phyloP scores from a whole-genome alignment of 2,113 vertebrate species.

The Arvicanthis niloticus region DNA sequence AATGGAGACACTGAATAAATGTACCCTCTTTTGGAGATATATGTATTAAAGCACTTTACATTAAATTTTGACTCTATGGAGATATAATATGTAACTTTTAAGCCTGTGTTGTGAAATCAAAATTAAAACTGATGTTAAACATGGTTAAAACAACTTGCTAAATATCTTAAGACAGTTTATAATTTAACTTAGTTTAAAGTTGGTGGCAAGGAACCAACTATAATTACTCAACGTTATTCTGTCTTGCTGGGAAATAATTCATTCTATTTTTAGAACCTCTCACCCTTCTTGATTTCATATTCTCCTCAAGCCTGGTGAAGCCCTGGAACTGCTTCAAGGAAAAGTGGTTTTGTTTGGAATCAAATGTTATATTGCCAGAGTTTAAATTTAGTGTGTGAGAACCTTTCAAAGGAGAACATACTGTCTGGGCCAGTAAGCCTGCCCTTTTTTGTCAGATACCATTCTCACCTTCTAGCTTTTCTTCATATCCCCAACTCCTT shows the following conservation, averaged over 20 bases:
- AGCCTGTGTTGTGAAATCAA: not conserved
- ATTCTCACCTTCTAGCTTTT: slow-evolving; percentile 70
- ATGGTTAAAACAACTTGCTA: slow-evolving; percentile 34
- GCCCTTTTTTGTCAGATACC: slow-evolving; percentile 44
- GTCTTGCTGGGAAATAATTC: slow-evolving; percentile 33
- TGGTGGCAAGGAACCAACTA: not conserved
- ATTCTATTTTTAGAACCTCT: slow-evolving; percentile 42
- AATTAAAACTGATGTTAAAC: not conserved
- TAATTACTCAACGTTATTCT: slow-evolving; percentile 44
- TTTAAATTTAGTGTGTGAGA: slow-evolving; percentile 62
- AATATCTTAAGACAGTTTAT: slow-evolving; percentile 14
- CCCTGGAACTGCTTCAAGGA: slow-evolving; percentile 35
- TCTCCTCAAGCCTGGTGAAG: slow-evolving; percentile 53
- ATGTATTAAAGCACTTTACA: not conserved
- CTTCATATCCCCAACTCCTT: slow-evolving; percentile 27
- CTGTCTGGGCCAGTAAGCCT: slow-evolving; percentile 22
- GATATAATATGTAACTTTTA: not conserved
- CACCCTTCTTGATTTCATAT: slow-evolving; percentile 56
- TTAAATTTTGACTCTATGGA: not conserved
- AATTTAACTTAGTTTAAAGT: slow-evolving; percentile 23
- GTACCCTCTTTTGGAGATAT: not conserved
- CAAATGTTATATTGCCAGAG: slow-evolving; percentile 58
- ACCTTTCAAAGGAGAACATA: slow-evolving; percentile 57
- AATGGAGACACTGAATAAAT: not conserved
- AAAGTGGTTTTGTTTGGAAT: slow-evolving; percentile 67